These are phyloP conservation scores for Actinia tenebrosa DNA, from an alignment of 64 coral and sea anemone species.

Conservation along the genomic window DNA sequence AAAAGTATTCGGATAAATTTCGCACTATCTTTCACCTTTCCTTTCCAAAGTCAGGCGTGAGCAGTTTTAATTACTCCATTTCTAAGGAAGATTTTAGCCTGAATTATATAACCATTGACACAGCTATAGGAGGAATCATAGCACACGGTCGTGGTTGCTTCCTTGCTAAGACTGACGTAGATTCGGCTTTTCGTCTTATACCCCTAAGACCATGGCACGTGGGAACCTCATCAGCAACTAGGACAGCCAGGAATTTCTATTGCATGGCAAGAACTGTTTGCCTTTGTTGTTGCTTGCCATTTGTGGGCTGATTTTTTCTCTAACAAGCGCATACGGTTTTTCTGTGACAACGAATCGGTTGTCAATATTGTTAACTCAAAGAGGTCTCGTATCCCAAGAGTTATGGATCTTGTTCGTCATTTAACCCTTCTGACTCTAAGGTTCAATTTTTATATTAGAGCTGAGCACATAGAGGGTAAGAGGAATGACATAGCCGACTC, in stretches of 20 bases:
- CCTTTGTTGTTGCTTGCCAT: constrained; percentile 49
- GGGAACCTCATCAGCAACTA: constrained; percentile 29
- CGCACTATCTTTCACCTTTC: constrained; percentile 40
- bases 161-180: constrained; percentile 38
- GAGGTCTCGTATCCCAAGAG: constrained; percentile 16
- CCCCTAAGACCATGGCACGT: constrained; percentile 21
- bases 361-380: constrained; percentile 32
- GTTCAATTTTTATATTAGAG: constrained; percentile 24
- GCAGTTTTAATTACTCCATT: constrained; percentile 30
- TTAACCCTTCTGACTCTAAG: constrained; percentile 22
- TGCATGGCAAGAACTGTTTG: constrained; percentile 66
- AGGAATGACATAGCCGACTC: constrained; percentile 32
- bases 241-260: constrained; percentile 47
- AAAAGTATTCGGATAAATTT: no score
- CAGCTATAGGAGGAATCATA: constrained; percentile 26
- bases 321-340: constrained; percentile 46
- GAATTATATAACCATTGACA: constrained; percentile 42
- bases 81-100: constrained; percentile 48
- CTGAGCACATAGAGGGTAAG: constrained; percentile 20
- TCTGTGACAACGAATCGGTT: constrained; percentile 50
- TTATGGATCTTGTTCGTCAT: constrained; percentile 39
- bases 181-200: constrained; percentile 14
- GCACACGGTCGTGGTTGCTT: constrained; percentile 10
- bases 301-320: constrained; percentile 27
- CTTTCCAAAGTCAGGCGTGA: constrained; percentile 38